Conservation (phyloP, 2,888 invertebrate species). For the Phymatocera aterrima region DNA sequence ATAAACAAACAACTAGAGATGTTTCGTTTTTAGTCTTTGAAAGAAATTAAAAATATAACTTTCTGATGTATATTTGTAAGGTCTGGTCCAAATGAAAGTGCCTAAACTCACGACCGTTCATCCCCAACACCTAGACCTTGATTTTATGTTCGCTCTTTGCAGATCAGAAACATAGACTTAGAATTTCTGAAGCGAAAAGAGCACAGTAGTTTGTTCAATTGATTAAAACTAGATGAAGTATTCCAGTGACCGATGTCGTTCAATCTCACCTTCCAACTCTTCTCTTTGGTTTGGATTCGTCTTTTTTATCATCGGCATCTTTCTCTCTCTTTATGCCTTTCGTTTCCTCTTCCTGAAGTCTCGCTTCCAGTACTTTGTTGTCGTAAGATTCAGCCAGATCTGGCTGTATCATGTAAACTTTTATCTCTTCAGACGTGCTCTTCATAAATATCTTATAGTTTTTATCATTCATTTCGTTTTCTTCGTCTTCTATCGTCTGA, state of each 20-base stretch:
- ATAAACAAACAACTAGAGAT: neutral
- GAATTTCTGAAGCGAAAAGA: slow-evolving; percentile 69
- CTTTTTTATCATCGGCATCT: slow-evolving; percentile 66
- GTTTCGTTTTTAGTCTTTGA: neutral
- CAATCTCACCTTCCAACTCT: slow-evolving; percentile 69
- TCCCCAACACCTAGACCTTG: slow-evolving; percentile 63
- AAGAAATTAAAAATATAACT: neutral
- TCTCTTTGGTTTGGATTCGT: slow-evolving; percentile 70
- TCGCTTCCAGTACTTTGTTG: slow-evolving; percentile 68
- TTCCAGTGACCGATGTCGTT: slow-evolving; percentile 20
- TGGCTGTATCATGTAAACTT: slow-evolving; percentile 70
- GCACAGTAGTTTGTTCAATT: slow-evolving; percentile 54
- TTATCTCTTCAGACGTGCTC: slow-evolving; percentile 69
- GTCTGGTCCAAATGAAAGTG: slow-evolving; percentile 68
- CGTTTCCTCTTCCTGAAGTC: slow-evolving; percentile 64
- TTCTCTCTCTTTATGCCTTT: slow-evolving; percentile 64
- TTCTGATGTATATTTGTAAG: slow-evolving; percentile 56
- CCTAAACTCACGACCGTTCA: slow-evolving; percentile 56
- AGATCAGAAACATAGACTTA: slow-evolving; percentile 66
- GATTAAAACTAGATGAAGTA: slow-evolving; percentile 10
- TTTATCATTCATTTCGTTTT: slow-evolving; percentile 60
- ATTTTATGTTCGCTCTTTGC: slow-evolving; percentile 70
- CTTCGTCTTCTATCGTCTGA: slow-evolving; percentile 58
- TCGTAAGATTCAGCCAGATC: slow-evolving; percentile 71
- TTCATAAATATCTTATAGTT: slow-evolving; percentile 70